Evolutionary conservation across 2,113 vertebrate genomes (phyloP), one percentile per base, ranked within the genome.

Genomic region (Rhombomys opimus): DNA sequence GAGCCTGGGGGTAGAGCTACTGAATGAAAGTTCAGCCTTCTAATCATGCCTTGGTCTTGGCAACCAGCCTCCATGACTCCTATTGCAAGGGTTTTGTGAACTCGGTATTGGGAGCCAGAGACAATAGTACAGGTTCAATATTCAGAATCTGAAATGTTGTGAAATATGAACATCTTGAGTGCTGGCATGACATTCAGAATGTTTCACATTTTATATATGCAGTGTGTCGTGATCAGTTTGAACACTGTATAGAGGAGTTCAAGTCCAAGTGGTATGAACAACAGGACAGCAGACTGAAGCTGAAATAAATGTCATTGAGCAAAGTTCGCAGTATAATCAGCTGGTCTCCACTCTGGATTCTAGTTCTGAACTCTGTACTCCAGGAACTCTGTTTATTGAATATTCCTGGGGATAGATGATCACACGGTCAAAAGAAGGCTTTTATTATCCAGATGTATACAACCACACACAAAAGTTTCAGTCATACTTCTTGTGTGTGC

Each of bases 361-460:
- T 70, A 73, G 72, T 73, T 95, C 78, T 92, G 72, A 95, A 72
- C 89, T 92, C 50, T 52, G 61, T 86, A 63, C 65, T 94, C 75
- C 25, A 65, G 63, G 89, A 94, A 57, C n/a, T 90, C 54, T 89
- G 2, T 73, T 97, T 89, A 32, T 14, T 20, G 68, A 89, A 27
- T 82, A 2, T 38, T 59, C 32, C 54, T 82, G 68, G 35, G 72
- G 63, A 61, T 80, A 89, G 63, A 61, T 80, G 86, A 88, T 59
- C 52, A 78, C 68, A 78, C 70, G 52, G 72, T 92, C 76, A 90
- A 75, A 75, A 91, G 41, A 77, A 96, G 87, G 52, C 72, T 84
- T 85, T 91, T 70, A 50, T 30, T 68, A 93, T 70, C 54, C 78
- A 87, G 41, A 87, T 46, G 75, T n/a, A 52, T n/a, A 92, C 25